Evolutionary conservation across 2,888 invertebrate species (phyloP).

Genomic region (Pterobdella sp.): DNA sequence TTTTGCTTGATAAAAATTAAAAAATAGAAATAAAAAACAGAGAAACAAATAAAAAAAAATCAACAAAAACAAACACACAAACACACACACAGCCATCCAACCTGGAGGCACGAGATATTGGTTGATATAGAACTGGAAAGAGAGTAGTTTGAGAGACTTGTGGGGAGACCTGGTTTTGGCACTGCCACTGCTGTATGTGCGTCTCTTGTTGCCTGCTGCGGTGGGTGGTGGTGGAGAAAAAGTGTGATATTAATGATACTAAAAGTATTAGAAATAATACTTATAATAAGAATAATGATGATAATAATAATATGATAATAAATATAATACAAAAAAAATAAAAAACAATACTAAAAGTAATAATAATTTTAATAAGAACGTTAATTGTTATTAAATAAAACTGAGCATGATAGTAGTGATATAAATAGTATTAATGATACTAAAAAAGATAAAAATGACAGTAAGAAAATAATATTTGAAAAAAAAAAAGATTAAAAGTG

Average conservation of each 20-base stretch:
- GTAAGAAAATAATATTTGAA: no score
- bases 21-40: no score
- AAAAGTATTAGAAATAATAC: neutral
- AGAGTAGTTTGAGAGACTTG: neutral
- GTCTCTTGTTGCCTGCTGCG: neutral
- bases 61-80: neutral
- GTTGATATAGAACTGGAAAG: conserved; percentile 5
- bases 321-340: no score
- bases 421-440: no score
- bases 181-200: neutral
- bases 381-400: conserved; percentile 4
- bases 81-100: neutral
- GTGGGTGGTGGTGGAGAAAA: neutral
- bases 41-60: no score
- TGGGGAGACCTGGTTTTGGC: neutral
- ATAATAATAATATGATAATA: no score
- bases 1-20: no score
- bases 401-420: neutral
- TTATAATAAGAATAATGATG: no score
- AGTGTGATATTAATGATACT: neutral
- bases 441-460: no score
- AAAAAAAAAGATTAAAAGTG: no score
- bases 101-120: conserved; percentile 9
- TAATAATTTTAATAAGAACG: neutral
- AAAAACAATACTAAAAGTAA: conserved; percentile 1